A percentile compares a stretch with the other conserved stretches of the same genome.
phyloP scores from a whole-genome alignment of 2,113 vertebrate species.

The Daphoenositta chrysoptera region DNA sequence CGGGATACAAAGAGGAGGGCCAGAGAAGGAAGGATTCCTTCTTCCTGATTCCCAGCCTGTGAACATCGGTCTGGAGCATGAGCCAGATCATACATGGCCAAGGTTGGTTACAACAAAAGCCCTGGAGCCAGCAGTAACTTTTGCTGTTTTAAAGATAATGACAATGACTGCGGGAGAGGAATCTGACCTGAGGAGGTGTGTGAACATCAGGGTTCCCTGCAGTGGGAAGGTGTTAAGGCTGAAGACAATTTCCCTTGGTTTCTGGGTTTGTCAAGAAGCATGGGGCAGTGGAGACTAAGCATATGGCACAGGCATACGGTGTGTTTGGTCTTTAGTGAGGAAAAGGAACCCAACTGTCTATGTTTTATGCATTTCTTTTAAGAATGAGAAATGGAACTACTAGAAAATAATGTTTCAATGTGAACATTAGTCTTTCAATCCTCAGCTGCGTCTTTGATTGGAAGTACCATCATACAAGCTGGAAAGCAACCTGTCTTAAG shows the following conservation, averaged over 20 bases:
- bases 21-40: not conserved
- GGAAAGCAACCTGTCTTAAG: not conserved
- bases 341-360: not conserved
- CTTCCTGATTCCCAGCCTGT: not conserved
- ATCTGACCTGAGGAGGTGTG: not conserved
- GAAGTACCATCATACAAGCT: not conserved
- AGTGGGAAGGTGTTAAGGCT: not conserved
- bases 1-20: not conserved
- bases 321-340: not conserved
- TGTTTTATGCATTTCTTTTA: not conserved
- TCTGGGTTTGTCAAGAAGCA: not conserved
- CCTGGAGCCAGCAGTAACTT: not conserved
- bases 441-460: not conserved
- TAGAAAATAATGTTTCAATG: not conserved
- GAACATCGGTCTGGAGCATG: accelerated
- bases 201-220: not conserved
- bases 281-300: not conserved
- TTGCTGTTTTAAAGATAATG: not conserved
- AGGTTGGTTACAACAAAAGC: not conserved
- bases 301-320: not conserved
- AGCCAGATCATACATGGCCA: not conserved
- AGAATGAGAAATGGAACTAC: not conserved
- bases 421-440: not conserved
- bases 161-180: not conserved
- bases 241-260: not conserved